Conservation (phyloP, 64 coral and sea anemone species). For the Dendrophyllia cribrosa region DNA sequence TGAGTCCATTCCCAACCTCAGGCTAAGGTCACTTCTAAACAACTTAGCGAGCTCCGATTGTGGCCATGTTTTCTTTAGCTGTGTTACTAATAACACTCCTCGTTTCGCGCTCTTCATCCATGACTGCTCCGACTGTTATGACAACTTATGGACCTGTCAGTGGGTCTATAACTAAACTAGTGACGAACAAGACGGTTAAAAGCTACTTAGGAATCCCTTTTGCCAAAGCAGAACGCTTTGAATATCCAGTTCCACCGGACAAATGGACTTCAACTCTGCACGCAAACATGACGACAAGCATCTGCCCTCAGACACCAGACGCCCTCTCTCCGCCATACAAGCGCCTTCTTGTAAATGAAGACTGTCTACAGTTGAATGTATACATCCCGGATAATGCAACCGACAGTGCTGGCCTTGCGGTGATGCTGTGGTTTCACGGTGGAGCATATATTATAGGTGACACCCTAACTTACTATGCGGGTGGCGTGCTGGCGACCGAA, state of each 20-base stretch:
- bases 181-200: constrained; percentile 38
- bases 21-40: no score
- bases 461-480: not conserved
- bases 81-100: no score
- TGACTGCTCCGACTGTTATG: not conserved
- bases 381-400: not conserved
- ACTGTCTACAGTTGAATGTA: not conserved
- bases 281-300: constrained; percentile 8
- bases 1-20: no score
- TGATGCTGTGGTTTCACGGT: constrained; percentile 8
- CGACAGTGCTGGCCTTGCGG: not conserved
- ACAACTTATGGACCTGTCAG: constrained; percentile 43
- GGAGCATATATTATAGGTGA: not conserved
- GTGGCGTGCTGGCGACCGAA: not conserved
- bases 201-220: constrained; percentile 58
- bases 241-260: constrained; percentile 17
- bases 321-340: not conserved
- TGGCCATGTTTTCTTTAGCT: no score
- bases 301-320: constrained; percentile 39
- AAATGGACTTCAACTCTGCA: constrained; percentile 8
- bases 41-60: no score
- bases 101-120: no score
- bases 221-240: constrained; percentile 35
- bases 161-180: not conserved
- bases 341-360: not conserved